Evolutionary conservation across 2,113 vertebrate species (phyloP), one percentile per base, ranked within the genome.

Genomic region (Chaetodon auriga): DNA sequence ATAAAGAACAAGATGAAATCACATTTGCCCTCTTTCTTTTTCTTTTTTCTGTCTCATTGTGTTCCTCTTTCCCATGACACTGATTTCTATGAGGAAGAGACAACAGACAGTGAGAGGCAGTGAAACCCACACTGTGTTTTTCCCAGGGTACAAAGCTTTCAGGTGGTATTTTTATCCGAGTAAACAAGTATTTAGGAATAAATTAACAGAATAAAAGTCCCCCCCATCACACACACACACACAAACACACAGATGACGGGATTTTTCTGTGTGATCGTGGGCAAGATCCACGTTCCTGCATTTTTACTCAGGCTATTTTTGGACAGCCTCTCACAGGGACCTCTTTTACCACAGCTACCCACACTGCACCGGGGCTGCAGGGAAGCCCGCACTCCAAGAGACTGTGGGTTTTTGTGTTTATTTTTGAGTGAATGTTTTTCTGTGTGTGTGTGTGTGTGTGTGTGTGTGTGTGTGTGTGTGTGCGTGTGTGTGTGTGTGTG

Each of bases 301-400:
- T 92, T 95, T 94, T 94, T 85, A 82, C 73, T 86, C 85, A 68
- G 87, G 93, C 93, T 95, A 95, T 96, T 95, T 95, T 80, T 86
- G 92, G 90, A 83, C 81, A 57, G 72, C 79, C 87, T 89, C 90
- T 93, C 88, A 95, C 92, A 95, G 94, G 92, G 94, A 92, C 92
- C 89, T 94, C 90, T 94, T 95, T 94, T 92, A 95, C 92, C 84
- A 85, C 89, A 92, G 79, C 85, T 95, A 94, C 94, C 93, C 94
- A 95, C 77, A 90, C 43, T 94, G 94, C 95, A 94, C 81, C 82
- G 80, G 92, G 92, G 92, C 30, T 87, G 81, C 66, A 88, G 93
- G 85, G 88, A 84, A 89, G 85, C 88, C 91, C 87, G 82, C 91
- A 91, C 89, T 92, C 90, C 88, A 49, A 88, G 82, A 90, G 90